Evolutionary conservation across 2,888 invertebrate species (phyloP).

Genomic region (Cerastoderma edule): DNA sequence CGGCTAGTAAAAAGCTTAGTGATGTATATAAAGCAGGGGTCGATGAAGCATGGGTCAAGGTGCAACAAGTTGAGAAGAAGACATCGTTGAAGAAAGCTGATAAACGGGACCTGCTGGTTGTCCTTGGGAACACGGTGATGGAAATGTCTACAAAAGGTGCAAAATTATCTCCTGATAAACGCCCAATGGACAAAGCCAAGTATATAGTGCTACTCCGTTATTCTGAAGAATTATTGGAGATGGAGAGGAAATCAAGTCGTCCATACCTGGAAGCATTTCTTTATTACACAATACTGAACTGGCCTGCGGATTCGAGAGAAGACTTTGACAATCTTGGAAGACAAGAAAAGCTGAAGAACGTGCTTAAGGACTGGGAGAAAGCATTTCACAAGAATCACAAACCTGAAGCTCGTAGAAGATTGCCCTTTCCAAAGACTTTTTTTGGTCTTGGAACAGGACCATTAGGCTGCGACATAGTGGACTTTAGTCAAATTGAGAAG

Average conservation of each 20-base stretch:
- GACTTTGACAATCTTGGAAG: background rate
- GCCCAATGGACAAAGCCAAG: background rate
- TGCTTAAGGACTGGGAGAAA: slow-evolving; percentile 30
- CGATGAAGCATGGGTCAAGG: background rate
- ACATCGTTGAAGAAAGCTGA: background rate
- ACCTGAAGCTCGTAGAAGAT: background rate
- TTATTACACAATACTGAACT: slow-evolving; percentile 42
- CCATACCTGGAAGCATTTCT: slow-evolving; percentile 36
- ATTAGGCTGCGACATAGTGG: slow-evolving; percentile 40
- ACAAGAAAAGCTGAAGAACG: background rate
- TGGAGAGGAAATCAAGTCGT: slow-evolving; percentile 8
- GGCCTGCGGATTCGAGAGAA: slow-evolving; percentile 29
- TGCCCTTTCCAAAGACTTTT: slow-evolving; percentile 33
- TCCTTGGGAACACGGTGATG: slow-evolving; percentile 30
- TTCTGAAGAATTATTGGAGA: background rate
- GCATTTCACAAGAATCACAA: slow-evolving; percentile 29
- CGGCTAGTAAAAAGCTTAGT: slow-evolving; percentile 18
- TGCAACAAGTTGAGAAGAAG: background rate
- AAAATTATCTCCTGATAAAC: background rate
- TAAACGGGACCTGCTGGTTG: slow-evolving; percentile 33
- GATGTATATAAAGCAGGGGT: slow-evolving; percentile 15
- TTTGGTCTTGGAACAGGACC: slow-evolving; percentile 40
- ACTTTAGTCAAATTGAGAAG: slow-evolving; percentile 30
- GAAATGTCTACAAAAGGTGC: slow-evolving; percentile 4
- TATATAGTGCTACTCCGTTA: background rate